Base-by-base conservation (phyloP, 2,888 invertebrate species). In the Amphipyra berbera region DNA sequence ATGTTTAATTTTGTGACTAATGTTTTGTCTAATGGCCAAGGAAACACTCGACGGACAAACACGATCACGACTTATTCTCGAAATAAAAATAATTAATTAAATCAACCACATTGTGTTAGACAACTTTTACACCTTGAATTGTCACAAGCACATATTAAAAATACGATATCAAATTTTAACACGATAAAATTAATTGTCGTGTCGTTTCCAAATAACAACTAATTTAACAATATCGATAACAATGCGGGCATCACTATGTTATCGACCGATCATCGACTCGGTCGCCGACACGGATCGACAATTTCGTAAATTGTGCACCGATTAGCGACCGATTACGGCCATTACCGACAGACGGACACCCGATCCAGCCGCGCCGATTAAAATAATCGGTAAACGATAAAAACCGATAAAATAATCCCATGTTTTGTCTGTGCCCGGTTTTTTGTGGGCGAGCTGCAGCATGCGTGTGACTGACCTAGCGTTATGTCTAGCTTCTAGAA, bases 251-350 rank as follows among this genome's bases (percentile, higher is more conserved):
- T 73, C 93, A 88, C 92, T 91, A 89, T 77, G 64, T 80, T 79
- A 86, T 87, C 87, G 85, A 82, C 65, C 86, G 84, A 84, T 86
- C 85, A 87, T 87, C 90, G 89, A 86, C 82, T 86, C 90, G 89
- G 90, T 90, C 89, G 93, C 92, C 93, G 94, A 91, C 94, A 93
- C 90, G 92, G 92, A 90, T 92, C 92, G 89, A 94, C 94, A 94
- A 95, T 95, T 95, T 95, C 84, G 94, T 94, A 95, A 95, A 95
- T 95, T 93, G 94, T 93, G 88, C 90, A 80, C 92, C 94, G 94
- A 94, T 95, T 94, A 95, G 94, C 94, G 93, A 85, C 85, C 94
- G 94, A 93, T 94, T 94, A 95, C 94, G 91, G 87, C 90, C 86
- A 93, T 94, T 94, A 94, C 92, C 84, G 91, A 85, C 91, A 90